phyloP scores from a whole-genome alignment of 2,888 invertebrate species.

The Tetanocera ferruginea region DNA sequence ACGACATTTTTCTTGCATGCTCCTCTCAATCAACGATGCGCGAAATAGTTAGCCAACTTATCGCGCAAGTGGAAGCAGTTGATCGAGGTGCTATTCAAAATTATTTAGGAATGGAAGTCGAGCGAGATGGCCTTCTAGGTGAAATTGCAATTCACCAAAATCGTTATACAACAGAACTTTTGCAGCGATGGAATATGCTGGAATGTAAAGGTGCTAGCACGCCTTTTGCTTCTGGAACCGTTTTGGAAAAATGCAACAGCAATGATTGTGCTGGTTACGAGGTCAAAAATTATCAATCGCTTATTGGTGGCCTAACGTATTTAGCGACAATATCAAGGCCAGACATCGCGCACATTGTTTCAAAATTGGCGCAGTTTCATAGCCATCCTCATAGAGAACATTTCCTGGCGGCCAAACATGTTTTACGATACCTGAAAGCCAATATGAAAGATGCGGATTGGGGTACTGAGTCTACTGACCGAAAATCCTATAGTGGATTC shows the following conservation, averaged over 20 bases:
- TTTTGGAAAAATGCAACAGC: conserved; percentile 37
- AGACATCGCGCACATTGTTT: conserved; percentile 38
- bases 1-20: conserved; percentile 24
- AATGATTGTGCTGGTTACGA: conserved; percentile 20
- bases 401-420: conserved; percentile 40
- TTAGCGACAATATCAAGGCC: conserved; percentile 40
- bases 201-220: conserved; percentile 36
- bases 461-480: conserved; percentile 44
- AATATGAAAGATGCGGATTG: conserved; percentile 44
- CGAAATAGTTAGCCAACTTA: conserved; percentile 22
- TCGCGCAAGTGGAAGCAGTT: conserved; percentile 22
- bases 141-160: conserved; percentile 40
- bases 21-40: conserved; percentile 22
- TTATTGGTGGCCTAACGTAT: conserved; percentile 36
- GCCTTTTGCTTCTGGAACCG: conserved; percentile 42
- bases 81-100: conserved; percentile 40
- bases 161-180: conserved; percentile 29
- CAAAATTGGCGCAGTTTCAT: conserved; percentile 39
- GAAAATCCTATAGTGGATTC: conserved; percentile 43
- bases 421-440: conserved; percentile 45
- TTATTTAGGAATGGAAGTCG: conserved; percentile 42
- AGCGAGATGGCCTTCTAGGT: conserved; percentile 36
- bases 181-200: conserved; percentile 37
- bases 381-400: conserved; percentile 40
- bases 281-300: conserved; percentile 36